Percentiles rank a stretch among this genome's conserved stretches.
Conservation (phyloP, 2,113 vertebrate genomes). For the Pedionomus torquatus region DNA sequence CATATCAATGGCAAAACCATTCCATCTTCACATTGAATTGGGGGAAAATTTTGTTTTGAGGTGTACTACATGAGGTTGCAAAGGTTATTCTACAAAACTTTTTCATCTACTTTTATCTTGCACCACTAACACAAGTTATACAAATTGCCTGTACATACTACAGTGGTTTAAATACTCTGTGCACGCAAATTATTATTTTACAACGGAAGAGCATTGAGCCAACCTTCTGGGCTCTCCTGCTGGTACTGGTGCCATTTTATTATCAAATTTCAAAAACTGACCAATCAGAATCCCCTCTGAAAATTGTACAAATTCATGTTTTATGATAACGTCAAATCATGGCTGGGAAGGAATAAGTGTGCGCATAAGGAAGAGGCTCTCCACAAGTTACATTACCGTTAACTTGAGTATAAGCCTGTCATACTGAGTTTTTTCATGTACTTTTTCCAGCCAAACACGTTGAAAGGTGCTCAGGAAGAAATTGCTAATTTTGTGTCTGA, state of each 20-base stretch:
- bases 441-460: constrained; percentile 96
- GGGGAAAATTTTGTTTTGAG: background rate
- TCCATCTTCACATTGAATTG: background rate
- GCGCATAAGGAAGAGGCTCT: constrained; percentile 75
- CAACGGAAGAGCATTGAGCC: background rate
- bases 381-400: constrained; percentile 92
- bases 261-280: constrained; percentile 71
- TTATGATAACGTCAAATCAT: constrained; percentile 75
- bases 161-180: background rate
- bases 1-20: background rate
- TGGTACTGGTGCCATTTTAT: background rate
- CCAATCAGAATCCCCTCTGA: constrained; percentile 86
- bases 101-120: background rate
- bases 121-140: background rate
- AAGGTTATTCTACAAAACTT: background rate
- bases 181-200: background rate
- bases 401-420: constrained; percentile 96
- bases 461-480: constrained; percentile 97
- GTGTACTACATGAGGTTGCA: background rate
- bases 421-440: constrained; percentile 94
- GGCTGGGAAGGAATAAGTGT: constrained; percentile 76
- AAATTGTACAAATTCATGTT: constrained; percentile 82
- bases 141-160: background rate
- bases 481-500: constrained; percentile 99
- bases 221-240: background rate